Base-by-base conservation (phyloP, 1,140 invertebrate genomes). In the Nilaparvata lugens region DNA sequence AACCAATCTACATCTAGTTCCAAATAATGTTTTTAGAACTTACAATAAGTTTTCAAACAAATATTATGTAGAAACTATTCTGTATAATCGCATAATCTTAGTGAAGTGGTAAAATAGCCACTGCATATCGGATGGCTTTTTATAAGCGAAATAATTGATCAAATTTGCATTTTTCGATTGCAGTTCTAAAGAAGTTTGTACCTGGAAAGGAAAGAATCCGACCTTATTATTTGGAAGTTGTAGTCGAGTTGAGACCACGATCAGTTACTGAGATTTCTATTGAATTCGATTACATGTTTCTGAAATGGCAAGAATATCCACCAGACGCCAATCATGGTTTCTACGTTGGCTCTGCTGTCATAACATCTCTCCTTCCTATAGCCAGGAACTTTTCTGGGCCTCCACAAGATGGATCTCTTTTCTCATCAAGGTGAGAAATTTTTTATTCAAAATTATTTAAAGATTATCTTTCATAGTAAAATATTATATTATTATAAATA, bases 251-350 rank as follows among this genome's bases (percentile, higher is more conserved):
- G 59, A 91, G 91, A 14, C 79, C 91, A 0, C 81, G 83, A 62
- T 90, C 91, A 0, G 81, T 85, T 0, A 92, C 89, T 2, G 83
- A 87, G 62, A 80, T 98, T 51, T 89, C 83, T 11, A 82, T 97
- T 58, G 86, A 95, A 66, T 95, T 97, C 77, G 91, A 97, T 72
- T 92, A 93, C 74, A 85, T 93, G 21, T 94, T 98, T 71, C 78
- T 98, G 1, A 97, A 97, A 74, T 98, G 95, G 95, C 91, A 95
- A 69, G 95, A 98, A 76, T 98, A 98, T 78, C 95, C 95, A 38
- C 96, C 97, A 2, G 97, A 99, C 84, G 95, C 96, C 2, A 97
- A 98, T 82, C 95, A 98, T 77, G 97, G 96, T 0, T 97, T 96
- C 77, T 95, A 96, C 69, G 83, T 95, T 71, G 89, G 88, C 5